phyloP scores from a whole-genome alignment of 2,113 vertebrate species.

The Herpetotheres cachinnans region DNA sequence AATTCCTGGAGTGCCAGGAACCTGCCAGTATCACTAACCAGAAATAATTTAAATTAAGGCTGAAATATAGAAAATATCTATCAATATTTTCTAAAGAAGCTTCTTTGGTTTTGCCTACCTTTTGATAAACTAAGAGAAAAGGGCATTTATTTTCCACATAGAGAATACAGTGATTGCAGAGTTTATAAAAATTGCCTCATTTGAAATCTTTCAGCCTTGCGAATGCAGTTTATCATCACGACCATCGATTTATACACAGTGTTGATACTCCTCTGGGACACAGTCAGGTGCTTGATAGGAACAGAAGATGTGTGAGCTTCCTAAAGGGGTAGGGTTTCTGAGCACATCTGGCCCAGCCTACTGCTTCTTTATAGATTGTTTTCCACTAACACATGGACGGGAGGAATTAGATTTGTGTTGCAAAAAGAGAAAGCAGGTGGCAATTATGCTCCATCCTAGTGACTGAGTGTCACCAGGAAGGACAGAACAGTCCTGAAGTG shows the following conservation, averaged over 20 bases:
- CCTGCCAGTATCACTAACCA: neutral
- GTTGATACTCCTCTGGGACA: neutral
- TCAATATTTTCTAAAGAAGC: neutral
- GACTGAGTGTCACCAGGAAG: neutral
- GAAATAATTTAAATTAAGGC: neutral
- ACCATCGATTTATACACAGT: neutral
- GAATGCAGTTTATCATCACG: neutral
- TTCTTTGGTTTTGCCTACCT: neutral
- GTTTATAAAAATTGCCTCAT: neutral
- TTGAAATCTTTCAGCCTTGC: neutral
- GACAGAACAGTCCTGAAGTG: neutral
- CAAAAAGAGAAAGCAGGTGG: neutral
- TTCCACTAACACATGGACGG: neutral
- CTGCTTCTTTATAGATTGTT: neutral
- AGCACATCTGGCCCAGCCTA: neutral
- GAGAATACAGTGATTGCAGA: neutral
- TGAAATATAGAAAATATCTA: neutral
- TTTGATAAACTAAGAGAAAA: neutral
- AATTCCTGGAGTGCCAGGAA: neutral
- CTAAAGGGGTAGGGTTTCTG: neutral
- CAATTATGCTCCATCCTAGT: neutral
- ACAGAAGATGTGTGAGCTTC: neutral
- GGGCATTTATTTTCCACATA: neutral
- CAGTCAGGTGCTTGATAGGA: fast-evolving
- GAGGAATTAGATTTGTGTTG: neutral